A percentile compares a stretch with the other conserved stretches of the same genome.
Evolutionary conservation across 2,888 invertebrate species (phyloP).

Genomic region (Caenorhabditis sp.): DNA sequence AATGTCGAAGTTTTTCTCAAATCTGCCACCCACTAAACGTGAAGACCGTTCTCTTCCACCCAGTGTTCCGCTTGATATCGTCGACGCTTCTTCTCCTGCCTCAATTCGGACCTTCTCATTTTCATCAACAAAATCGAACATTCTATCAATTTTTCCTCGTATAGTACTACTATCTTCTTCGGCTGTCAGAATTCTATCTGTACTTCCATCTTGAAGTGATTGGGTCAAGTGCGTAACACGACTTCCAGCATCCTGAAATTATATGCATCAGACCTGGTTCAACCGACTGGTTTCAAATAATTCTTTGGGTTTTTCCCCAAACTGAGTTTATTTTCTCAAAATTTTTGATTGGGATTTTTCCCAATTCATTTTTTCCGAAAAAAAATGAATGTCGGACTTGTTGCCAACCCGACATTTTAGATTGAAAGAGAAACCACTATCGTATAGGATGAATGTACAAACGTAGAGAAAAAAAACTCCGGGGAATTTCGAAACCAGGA

Average conservation of each 20-base stretch:
- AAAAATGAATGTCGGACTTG: too few relatives aligned
- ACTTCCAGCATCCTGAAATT: slow-evolving; percentile 36
- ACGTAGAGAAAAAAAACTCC: too few relatives aligned
- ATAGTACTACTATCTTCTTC: slow-evolving; percentile 26
- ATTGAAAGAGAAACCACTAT: too few relatives aligned
- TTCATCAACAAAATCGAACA: slow-evolving; percentile 37
- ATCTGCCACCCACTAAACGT: not conserved
- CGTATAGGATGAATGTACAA: too few relatives aligned
- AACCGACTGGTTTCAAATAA: too few relatives aligned
- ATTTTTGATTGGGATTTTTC: too few relatives aligned
- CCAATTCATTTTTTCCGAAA: too few relatives aligned
- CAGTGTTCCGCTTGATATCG: slow-evolving; percentile 12
- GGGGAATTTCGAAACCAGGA: too few relatives aligned
- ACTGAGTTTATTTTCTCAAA: too few relatives aligned
- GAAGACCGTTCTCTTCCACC: slow-evolving; percentile 3
- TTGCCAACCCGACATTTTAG: too few relatives aligned
- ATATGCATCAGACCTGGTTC: too few relatives aligned
- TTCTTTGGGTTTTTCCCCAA: too few relatives aligned
- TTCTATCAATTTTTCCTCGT: slow-evolving; percentile 35
- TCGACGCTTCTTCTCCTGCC: not conserved
- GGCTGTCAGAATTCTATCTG: slow-evolving; percentile 6
- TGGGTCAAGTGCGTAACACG: slow-evolving; percentile 24
- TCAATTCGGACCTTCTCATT: not conserved
- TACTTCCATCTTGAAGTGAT: not conserved
- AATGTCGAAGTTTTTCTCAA: not conserved